Evolutionary conservation across 2,113 vertebrate genomes (phyloP), one percentile per base, ranked within the genome.

Genomic region (Gnathonemus echidnorhynchus): DNA sequence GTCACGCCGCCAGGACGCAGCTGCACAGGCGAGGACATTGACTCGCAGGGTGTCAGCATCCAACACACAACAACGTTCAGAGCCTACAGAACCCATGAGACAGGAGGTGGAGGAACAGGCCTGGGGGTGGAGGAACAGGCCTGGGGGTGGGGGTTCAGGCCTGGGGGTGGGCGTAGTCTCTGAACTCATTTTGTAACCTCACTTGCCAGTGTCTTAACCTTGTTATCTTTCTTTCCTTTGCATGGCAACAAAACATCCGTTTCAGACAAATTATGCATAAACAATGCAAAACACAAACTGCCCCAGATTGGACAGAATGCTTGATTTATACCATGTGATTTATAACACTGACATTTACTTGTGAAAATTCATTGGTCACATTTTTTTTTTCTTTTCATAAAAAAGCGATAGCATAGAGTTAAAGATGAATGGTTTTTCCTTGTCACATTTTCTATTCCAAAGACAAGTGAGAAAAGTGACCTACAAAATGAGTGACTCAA

Each of bases 321-420:
- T 48, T 53, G 49, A 87, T 87, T 87, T 87, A 87, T 87, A 52
- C 46, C 85, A 27, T 52, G 24, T 52, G n/a, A 53, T 87, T 87
- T n/a, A 52, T 87, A 87, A 45, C 45, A n/a, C 45, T 85, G 49
- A 31, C 49, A 87, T 52, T 87, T 87, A 87, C 85, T 50, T 31
- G 85, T 46, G 45, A 87, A 52, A 53, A 45, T 31, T 87, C 85
- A 87, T 15, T 49, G 46, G 85, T 87, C 39, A 21, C 53, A 17
- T 13, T 87, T 31, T 52, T 87, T 48, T 45, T 85, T 31, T 15
- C n/a, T n/a, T 0, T 7, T 27, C 27, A 52, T 10, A 87, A 87
- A 27, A 86, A 87, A 5, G 9, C 10, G 10, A 86, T 3, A 24
- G 46, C 45, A 46, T 24, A 11, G 85, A 31, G 13, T 86, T 49